phyloP scores from a whole-genome alignment of 2,888 invertebrate species.

The Nematopogon swammerdamellus region DNA sequence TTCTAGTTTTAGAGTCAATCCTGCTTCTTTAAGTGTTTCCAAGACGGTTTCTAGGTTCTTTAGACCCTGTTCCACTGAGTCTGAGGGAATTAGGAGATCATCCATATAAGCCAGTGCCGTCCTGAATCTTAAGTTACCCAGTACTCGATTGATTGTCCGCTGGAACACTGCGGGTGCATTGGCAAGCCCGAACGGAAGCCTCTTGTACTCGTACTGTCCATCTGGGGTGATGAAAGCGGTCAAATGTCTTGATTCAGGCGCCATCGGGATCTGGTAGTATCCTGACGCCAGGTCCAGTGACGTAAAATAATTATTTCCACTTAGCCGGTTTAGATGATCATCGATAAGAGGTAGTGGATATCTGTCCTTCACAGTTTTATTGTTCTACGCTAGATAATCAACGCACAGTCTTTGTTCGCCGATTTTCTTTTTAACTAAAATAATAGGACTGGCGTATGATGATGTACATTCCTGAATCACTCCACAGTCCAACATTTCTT shows the following conservation, averaged over 20 bases:
- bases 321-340: slow-evolving; percentile 17
- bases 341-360: slow-evolving; percentile 17
- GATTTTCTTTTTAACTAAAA: slow-evolving; percentile 15
- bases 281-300: slow-evolving; percentile 15
- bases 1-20: slow-evolving; percentile 15
- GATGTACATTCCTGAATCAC: slow-evolving; percentile 9
- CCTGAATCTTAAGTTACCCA: too few relatives aligned
- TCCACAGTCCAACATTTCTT: too few relatives aligned
- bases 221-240: slow-evolving; percentile 20
- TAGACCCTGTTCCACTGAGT: slow-evolving; percentile 13
- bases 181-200: slow-evolving; percentile 14
- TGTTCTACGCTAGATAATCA: slow-evolving; percentile 11
- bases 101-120: slow-evolving; percentile 15
- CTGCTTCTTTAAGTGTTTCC: slow-evolving; percentile 11
- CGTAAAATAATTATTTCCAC: slow-evolving; percentile 14
- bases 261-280: slow-evolving; percentile 18
- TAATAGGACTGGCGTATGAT: slow-evolving; percentile 15
- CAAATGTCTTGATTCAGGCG: slow-evolving; percentile 13
- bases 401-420: slow-evolving; percentile 14
- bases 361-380: slow-evolving; percentile 15
- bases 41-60: slow-evolving; percentile 14
- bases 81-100: slow-evolving; percentile 15
- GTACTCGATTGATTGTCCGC: slow-evolving; percentile 13
- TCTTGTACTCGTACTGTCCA: slow-evolving; percentile 19
- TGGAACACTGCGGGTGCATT: slow-evolving; percentile 20